Conservation (phyloP, 2,113 vertebrate species). For the Melierax canorus region DNA sequence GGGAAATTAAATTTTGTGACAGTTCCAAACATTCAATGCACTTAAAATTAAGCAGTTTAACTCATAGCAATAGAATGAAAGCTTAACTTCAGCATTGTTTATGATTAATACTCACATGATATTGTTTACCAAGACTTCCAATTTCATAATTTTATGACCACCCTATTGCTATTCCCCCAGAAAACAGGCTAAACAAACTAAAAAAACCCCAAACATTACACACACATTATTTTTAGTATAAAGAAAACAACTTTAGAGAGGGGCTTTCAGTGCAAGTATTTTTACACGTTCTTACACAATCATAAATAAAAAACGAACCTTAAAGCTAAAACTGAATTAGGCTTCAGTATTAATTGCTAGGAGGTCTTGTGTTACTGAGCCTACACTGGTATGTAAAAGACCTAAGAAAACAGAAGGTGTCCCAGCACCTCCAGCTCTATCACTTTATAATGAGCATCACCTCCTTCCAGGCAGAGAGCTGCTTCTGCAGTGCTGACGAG, state of each 20-base stretch:
- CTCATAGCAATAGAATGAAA: neutral
- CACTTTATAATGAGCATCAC: neutral
- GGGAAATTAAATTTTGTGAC: neutral
- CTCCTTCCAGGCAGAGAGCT: neutral
- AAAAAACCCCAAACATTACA: neutral
- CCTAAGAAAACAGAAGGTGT: neutral
- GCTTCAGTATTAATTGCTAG: neutral
- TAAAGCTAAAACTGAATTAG: neutral
- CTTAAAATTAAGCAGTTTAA: neutral
- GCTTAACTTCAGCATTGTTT: neutral
- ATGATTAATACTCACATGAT: neutral
- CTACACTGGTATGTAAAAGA: rapidly evolving
- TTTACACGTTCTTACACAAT: neutral
- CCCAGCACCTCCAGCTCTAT: neutral
- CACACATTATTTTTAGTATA: neutral
- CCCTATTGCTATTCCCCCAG: neutral
- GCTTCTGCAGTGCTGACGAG: neutral
- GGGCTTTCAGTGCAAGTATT: neutral
- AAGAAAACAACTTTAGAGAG: neutral
- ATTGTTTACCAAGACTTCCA: neutral
- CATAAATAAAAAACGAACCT: neutral
- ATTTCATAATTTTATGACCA: neutral
- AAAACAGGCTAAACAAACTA: neutral
- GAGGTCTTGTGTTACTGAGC: rapidly evolving
- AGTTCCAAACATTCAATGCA: neutral